A percentile compares a stretch with the other conserved stretches of the same genome.
These are phyloP conservation scores for Gymnosoma rotundatum DNA, from an alignment of 2,888 invertebrate species.

Conservation along the genomic window DNA sequence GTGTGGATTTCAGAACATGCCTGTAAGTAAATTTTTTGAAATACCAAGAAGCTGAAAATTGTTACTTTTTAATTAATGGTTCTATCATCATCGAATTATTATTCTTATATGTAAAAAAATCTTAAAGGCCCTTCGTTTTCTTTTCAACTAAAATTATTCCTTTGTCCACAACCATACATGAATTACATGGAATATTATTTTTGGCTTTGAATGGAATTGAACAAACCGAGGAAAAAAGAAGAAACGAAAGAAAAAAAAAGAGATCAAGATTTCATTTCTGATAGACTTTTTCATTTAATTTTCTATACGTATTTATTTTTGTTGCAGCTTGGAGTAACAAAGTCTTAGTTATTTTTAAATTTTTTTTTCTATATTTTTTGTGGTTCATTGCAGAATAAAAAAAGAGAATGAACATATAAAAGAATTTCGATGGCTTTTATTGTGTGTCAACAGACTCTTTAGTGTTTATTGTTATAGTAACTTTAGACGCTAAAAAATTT, in stretches of 20 bases:
- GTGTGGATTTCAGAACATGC: no score
- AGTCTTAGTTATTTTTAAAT: conserved; percentile 15
- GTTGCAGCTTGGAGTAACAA: conserved; percentile 29
- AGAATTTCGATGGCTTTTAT: conserved; percentile 67
- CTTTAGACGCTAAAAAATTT: conserved; percentile 58
- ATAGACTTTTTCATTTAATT: conserved; percentile 70
- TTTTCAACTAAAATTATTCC: neutral
- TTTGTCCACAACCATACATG: neutral
- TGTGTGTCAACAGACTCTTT: conserved; percentile 70
- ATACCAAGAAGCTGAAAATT: no score
- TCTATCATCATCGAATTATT: no score
- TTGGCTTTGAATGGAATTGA: conserved; percentile 63
- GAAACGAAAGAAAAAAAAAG: conserved; percentile 9
- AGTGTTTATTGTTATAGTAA: conserved; percentile 68
- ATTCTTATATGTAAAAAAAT: no score
- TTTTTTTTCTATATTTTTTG: conserved; percentile 19
- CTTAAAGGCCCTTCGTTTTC: neutral
- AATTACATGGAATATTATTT: conserved; percentile 54
- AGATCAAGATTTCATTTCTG: conserved; percentile 68
- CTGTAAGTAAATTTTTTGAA: no score
- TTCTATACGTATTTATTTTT: conserved; percentile 43
- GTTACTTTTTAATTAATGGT: no score
- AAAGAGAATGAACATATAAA: conserved; percentile 37
- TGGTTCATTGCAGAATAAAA: conserved; percentile 25
- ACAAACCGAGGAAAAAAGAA: conserved; percentile 16